phyloP scores from a whole-genome alignment of 2,888 invertebrate species.

The Dendrolimus houi region DNA sequence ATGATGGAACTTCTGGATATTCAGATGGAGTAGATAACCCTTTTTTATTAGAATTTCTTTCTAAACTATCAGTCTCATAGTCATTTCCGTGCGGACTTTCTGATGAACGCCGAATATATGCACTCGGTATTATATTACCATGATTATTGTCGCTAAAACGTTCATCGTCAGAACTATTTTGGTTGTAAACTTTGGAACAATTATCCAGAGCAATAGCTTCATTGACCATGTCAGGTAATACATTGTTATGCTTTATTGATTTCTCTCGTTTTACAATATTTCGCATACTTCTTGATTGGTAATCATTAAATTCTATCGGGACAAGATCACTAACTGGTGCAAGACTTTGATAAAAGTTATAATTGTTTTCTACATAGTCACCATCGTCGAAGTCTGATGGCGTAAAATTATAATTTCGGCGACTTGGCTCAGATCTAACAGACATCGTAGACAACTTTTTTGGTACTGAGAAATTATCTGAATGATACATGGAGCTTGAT shows the following conservation, averaged over 20 bases:
- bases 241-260: slow-evolving; percentile 43
- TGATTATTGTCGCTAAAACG: slow-evolving; percentile 41
- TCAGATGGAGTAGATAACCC: slow-evolving; percentile 77
- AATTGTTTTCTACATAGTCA: slow-evolving; percentile 28
- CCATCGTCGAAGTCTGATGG: slow-evolving; percentile 48
- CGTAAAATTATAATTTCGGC: slow-evolving; percentile 57
- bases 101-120: slow-evolving; percentile 30
- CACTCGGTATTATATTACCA: slow-evolving; percentile 20
- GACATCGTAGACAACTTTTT: slow-evolving; percentile 50
- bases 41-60: slow-evolving; percentile 74
- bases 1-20: slow-evolving; percentile 79
- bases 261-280: slow-evolving; percentile 32
- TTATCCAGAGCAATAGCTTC: slow-evolving; percentile 79
- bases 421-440: slow-evolving; percentile 60
- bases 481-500: slow-evolving; percentile 32
- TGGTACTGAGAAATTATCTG: slow-evolving; percentile 36
- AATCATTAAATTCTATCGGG: slow-evolving; percentile 41
- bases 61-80: slow-evolving; percentile 85
- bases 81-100: slow-evolving; percentile 73
- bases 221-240: slow-evolving; percentile 79
- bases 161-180: slow-evolving; percentile 63
- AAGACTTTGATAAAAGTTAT: slow-evolving; percentile 42
- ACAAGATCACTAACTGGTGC: slow-evolving; percentile 44
- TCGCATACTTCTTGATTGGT: slow-evolving; percentile 34
- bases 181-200: slow-evolving; percentile 51